Evolutionary conservation across 2,888 invertebrate species (phyloP).

Genomic region (Diplolepis rosae): DNA sequence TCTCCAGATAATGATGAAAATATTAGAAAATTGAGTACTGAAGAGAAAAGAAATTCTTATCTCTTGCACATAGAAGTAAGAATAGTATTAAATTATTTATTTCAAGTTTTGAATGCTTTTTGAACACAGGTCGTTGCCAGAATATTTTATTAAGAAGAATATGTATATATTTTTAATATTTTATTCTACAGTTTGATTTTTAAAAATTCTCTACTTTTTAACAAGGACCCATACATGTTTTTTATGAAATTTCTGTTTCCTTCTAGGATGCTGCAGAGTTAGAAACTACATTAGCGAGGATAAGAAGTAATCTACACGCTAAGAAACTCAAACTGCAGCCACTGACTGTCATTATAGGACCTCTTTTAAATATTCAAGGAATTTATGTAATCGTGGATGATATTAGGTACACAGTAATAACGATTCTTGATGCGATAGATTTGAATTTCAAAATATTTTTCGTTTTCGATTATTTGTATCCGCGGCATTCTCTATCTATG

Average conservation of each 20-base stretch:
- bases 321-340: neutral
- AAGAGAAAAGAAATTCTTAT: neutral
- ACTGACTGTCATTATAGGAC: neutral
- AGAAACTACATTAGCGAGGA: neutral
- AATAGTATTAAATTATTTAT: neutral
- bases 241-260: too few species aligned
- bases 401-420: neutral
- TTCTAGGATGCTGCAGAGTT: neutral
- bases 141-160: neutral
- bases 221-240: too few species aligned
- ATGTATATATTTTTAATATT: neutral
- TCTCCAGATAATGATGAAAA: neutral
- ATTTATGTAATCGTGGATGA: neutral
- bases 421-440: neutral
- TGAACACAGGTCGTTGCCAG: neutral
- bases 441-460: slow-evolving; percentile 12
- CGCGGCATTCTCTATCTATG: neutral
- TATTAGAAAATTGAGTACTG: neutral
- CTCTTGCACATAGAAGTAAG: neutral
- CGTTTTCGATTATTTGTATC: neutral
- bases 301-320: neutral
- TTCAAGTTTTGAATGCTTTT: neutral
- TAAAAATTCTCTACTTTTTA: too few species aligned
- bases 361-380: neutral
- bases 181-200: too few species aligned